Conservation (phyloP, 1,140 invertebrate species). For the Aradophagus sp. region DNA sequence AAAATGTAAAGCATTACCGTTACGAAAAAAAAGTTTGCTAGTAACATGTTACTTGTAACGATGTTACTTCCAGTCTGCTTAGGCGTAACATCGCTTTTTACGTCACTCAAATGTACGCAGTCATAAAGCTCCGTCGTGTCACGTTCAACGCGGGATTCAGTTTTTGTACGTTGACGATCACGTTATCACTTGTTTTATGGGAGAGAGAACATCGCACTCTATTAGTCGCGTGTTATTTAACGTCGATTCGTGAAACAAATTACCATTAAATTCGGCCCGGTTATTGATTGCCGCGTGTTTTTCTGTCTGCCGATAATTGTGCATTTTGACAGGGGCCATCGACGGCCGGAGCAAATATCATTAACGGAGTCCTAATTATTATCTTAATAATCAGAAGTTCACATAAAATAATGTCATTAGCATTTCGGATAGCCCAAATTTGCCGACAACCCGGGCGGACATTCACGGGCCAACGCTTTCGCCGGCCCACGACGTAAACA, state of each 20-base stretch:
- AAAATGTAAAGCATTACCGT: too few species aligned
- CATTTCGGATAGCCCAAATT: constrained; percentile 38
- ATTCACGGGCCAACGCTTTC: constrained; percentile 32
- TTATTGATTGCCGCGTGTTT: constrained; percentile 3
- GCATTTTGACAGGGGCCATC: constrained; percentile 11
- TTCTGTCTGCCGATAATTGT: constrained; percentile 4
- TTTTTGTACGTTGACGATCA: constrained; percentile 19
- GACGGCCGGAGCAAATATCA: constrained; percentile 9
- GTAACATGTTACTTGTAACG: too few species aligned
- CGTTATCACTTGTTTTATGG: background rate
- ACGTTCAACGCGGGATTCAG: background rate
- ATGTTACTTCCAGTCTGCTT: too few species aligned
- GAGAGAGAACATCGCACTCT: constrained; percentile 15
- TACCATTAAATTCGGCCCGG: constrained; percentile 12
- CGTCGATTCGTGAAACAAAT: constrained; percentile 12
- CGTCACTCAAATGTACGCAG: constrained; percentile 13
- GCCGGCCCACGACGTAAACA: constrained; percentile 46
- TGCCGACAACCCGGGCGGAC: constrained; percentile 28
- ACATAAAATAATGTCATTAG: constrained; percentile 50
- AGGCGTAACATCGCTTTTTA: constrained; percentile 17
- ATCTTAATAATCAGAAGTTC: constrained; percentile 38
- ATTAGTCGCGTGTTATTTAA: constrained; percentile 23
- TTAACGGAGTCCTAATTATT: constrained; percentile 38
- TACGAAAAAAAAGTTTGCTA: too few species aligned
- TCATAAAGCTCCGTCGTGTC: constrained; percentile 5